Percentiles rank a stretch among this genome's conserved stretches.
phyloP scores from a whole-genome alignment of 2,113 vertebrate species.

The Aptenodytes forsteri region DNA sequence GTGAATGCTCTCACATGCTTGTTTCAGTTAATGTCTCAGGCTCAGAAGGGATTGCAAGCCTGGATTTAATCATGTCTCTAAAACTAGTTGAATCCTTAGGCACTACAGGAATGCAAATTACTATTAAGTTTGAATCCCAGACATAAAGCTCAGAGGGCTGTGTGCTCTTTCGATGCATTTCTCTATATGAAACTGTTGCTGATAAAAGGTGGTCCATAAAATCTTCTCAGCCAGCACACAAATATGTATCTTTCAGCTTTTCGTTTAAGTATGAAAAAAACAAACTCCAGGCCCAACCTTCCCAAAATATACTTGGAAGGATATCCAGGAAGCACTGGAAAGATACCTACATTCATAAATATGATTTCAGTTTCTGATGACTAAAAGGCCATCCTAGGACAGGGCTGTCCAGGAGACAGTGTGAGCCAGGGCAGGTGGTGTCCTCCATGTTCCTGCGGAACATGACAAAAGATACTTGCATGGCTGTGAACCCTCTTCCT shows the following conservation, averaged over 20 bases:
- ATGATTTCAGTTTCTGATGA: neutral
- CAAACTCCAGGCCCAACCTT: neutral
- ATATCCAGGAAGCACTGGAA: neutral
- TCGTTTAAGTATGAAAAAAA: neutral
- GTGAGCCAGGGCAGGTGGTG: neutral
- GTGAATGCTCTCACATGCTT: neutral
- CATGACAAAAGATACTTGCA: neutral
- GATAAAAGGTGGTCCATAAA: neutral
- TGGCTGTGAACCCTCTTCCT: neutral
- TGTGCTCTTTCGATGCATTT: neutral
- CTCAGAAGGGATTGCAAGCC: neutral
- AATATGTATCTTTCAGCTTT: neutral
- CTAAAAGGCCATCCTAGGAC: neutral
- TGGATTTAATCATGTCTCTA: constrained; percentile 13
- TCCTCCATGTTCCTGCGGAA: neutral
- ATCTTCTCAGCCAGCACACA: neutral
- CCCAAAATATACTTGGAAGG: neutral
- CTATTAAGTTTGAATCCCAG: neutral
- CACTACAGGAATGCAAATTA: neutral
- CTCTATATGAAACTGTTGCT: neutral
- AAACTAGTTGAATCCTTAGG: constrained; percentile 2
- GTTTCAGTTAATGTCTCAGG: neutral
- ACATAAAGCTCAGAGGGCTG: neutral
- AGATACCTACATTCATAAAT: neutral
- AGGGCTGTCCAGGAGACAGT: neutral